Base-by-base conservation (phyloP, 2,888 invertebrate genomes). In the Clostera curtula region DNA sequence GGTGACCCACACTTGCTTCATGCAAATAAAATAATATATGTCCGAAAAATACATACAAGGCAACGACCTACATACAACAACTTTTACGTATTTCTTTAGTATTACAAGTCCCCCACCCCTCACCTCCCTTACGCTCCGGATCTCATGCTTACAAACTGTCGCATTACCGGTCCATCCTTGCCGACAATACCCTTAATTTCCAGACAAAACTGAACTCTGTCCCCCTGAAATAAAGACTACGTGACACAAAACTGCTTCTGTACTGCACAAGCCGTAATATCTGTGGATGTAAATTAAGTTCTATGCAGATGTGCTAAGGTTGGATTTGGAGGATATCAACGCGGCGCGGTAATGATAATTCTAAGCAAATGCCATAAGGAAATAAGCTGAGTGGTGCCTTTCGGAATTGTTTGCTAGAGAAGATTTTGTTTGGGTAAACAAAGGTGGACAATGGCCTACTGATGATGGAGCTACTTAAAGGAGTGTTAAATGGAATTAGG, bases 141-240 rank as follows among this genome's bases (percentile, higher is more conserved):
- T 73, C 79, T 82, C 80, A 82, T 82, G 82, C 82, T 80, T 82
- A 82, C 82, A 79, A 82, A 82, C 77, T 79, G 79, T 79, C 82
- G 75, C 74, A 82, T 82, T 82, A 82, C 72, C 63, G 63, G 62
- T 64, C 72, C 66, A 72, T 70, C 67, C 66, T 63, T 54, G 63
- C 67, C 62, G 60, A 69, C 55, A 71, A 68, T 63, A 59, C 58
- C 56, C 62, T 50, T 44, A 40, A 49, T 39, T 40, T 30, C 41
- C 55, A 36, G 31, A 42, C 60, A 31, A 67, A 57, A 57, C 38
- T 40, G 33, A 49, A 63, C 71, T 57, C 51, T 72, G 58, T 44
- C 26, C 31, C 28, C 11, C 24, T 19, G 40, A 31, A 31, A 56
- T 53, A 65, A 48, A 49, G 33, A 31, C 37, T 31, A 24, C 29